A percentile compares a stretch with the other conserved stretches of the same genome.
These are phyloP conservation scores for Hydrozoanthus tunicans DNA, from an alignment of 64 coral and sea anemone genomes.

Conservation along the genomic window DNA sequence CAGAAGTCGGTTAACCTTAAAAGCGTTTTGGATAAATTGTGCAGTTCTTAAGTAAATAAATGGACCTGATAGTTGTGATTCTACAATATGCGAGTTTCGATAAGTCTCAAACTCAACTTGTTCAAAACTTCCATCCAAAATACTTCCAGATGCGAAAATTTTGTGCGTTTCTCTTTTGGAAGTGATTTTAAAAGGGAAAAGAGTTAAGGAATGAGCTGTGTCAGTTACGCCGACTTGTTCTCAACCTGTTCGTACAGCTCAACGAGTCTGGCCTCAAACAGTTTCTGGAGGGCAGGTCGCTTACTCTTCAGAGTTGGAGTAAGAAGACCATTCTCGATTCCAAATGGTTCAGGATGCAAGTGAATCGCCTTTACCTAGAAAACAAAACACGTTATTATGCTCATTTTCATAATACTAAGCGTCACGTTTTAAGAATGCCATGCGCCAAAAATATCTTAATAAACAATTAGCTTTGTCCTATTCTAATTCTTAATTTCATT, in stretches of 20 bases:
- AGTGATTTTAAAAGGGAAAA: not conserved
- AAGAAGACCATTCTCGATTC: constrained; percentile 75
- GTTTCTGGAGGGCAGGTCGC: constrained; percentile 52
- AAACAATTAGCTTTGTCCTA: no score
- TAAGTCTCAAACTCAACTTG: no score
- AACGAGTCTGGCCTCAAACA: constrained; percentile 66
- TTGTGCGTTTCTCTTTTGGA: not conserved
- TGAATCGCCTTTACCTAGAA: constrained; percentile 73
- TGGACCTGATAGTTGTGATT: no score
- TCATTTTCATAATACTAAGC: no score
- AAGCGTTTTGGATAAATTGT: no score
- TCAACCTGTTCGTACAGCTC: constrained; percentile 77
- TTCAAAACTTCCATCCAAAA: not conserved
- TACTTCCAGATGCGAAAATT: not conserved
- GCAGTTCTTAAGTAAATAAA: no score
- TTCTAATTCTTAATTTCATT: no score
- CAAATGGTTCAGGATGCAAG: constrained; percentile 79
- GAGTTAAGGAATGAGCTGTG: not conserved
- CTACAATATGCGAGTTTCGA: no score
- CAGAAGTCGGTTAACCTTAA: no score
- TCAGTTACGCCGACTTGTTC: not conserved
- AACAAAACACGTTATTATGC: not conserved
- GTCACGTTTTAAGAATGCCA: no score
- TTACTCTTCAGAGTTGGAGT: constrained; percentile 93
- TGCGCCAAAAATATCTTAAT: no score